Evolutionary conservation across 2,113 vertebrate species (phyloP), one percentile per base, ranked within the genome.

Genomic region (Toxotes chatareus): DNA sequence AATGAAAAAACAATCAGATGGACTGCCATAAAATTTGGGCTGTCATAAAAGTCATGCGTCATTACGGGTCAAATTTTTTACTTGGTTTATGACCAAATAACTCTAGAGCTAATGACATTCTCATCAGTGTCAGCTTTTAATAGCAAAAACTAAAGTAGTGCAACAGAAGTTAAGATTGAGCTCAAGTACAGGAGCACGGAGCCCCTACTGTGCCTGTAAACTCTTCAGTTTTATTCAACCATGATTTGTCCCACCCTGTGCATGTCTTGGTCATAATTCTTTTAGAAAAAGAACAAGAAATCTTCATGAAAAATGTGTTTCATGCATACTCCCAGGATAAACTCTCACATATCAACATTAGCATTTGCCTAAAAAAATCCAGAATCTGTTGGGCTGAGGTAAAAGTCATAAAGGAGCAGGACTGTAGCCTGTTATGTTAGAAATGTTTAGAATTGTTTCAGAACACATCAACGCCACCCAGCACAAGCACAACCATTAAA

Each of bases 401-500:
- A 63, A 55, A 7, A 64, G 3, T 7, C 11, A 62, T 44, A 8
- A 34, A 44, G 5, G 36, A 55, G 5, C 32, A 19, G 2, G 46
- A 34, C 36, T 46, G 12, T 1, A 73, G 16, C 17, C 9, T 56
- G 55, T 56, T 12, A 27, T 56, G 10, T 56, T 23, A 4, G 55
- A 56, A 27, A 27, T 27, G 4, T 27, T n/a, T 49, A 6, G 2
- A 31, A 13, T 21, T 8, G 7, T 64, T 49, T 71, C 40, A 49
- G 42, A 59, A 60, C 47, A 42, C 14, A 38, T 53, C n/a, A 49
- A 27, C 19, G 51, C 23, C 13, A 19, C 32, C 34, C 34, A 38
- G 17, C 31, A 64, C 55, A 55, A 42, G 44, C 57, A 56, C 56
- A 64, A 36, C 9, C 67, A 75, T 34, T 38, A 49, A 8, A 63